Evolutionary conservation across 2,888 invertebrate genomes (phyloP).

Genomic region (Salticus scenicus): DNA sequence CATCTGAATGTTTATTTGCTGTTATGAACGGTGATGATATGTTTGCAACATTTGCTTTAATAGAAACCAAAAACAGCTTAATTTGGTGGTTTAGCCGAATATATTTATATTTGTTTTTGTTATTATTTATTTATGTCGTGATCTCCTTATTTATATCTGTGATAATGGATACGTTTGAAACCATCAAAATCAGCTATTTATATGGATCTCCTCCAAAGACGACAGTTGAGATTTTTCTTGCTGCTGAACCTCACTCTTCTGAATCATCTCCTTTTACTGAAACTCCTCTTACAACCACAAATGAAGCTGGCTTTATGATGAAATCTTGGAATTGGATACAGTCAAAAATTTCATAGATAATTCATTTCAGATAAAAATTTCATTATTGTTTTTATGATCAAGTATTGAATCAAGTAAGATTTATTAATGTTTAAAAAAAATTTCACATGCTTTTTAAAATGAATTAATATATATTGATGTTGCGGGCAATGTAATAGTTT

Average conservation of each 20-base stretch:
- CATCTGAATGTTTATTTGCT: slow-evolving; percentile 97
- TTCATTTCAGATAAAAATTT: no score
- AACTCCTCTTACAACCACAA: background rate
- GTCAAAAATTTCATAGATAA: background rate
- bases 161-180: slow-evolving; percentile 99
- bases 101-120: slow-evolving; percentile 96
- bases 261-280: background rate
- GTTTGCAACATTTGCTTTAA: slow-evolving; percentile 98
- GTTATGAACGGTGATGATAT: slow-evolving; percentile 99
- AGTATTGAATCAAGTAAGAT: no score
- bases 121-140: slow-evolving; percentile 97
- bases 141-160: slow-evolving; percentile 98
- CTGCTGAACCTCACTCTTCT: background rate
- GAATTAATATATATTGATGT: no score
- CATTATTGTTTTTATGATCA: no score
- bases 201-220: slow-evolving; percentile 88
- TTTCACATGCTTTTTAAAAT: no score
- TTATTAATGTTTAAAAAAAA: no score
- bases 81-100: slow-evolving; percentile 95
- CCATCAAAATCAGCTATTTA: slow-evolving; percentile 92
- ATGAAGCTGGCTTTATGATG: background rate
- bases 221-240: slow-evolving; percentile 41
- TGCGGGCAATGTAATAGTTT: no score
- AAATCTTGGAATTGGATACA: background rate
- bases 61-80: slow-evolving; percentile 86